Percentiles rank a stretch among this genome's conserved stretches.
Evolutionary conservation across 2,888 invertebrate genomes (phyloP).

Genomic region (Phaedon cochleariae): DNA sequence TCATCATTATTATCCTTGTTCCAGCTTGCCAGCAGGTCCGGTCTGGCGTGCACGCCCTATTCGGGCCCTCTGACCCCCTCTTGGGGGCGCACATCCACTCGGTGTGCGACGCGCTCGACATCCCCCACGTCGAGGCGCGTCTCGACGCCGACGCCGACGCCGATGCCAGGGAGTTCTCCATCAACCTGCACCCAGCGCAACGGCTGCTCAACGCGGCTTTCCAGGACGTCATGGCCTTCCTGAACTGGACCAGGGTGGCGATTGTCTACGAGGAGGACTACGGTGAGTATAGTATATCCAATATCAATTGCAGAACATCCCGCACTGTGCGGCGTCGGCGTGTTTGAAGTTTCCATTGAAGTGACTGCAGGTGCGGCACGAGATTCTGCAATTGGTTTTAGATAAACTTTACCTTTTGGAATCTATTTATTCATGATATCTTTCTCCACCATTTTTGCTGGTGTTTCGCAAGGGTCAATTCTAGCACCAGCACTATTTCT

Average conservation of each 20-base stretch:
- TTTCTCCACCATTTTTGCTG: too few relatives aligned
- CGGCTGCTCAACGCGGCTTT: slow-evolving; percentile 76
- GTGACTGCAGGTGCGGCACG: too few relatives aligned
- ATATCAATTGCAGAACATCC: too few relatives aligned
- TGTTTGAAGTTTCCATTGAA: too few relatives aligned
- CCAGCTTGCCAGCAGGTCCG: slow-evolving; percentile 77
- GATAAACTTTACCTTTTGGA: too few relatives aligned
- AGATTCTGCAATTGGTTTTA: too few relatives aligned
- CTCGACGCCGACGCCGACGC: slow-evolving; percentile 68
- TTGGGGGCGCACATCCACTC: slow-evolving; percentile 80
- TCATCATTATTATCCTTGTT: too few relatives aligned
- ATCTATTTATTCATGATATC: too few relatives aligned
- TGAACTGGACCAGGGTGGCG: slow-evolving; percentile 83
- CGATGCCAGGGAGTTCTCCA: slow-evolving; percentile 73
- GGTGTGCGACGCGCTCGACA: slow-evolving; percentile 81
- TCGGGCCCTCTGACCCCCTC: slow-evolving; percentile 80
- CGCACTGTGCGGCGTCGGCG: too few relatives aligned
- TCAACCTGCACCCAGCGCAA: slow-evolving; percentile 82
- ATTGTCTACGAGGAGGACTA: slow-evolving; percentile 83
- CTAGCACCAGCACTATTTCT: too few relatives aligned
- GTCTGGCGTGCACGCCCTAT: slow-evolving; percentile 77
- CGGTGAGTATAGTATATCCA: slow-evolving; percentile 65
- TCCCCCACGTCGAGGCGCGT: slow-evolving; percentile 80
- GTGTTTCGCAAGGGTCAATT: too few relatives aligned
- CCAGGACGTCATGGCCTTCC: slow-evolving; percentile 77